Percentiles rank a stretch among this genome's conserved stretches.
Conservation (phyloP, 2,113 vertebrate genomes). For the Ophiodon elongatus region DNA sequence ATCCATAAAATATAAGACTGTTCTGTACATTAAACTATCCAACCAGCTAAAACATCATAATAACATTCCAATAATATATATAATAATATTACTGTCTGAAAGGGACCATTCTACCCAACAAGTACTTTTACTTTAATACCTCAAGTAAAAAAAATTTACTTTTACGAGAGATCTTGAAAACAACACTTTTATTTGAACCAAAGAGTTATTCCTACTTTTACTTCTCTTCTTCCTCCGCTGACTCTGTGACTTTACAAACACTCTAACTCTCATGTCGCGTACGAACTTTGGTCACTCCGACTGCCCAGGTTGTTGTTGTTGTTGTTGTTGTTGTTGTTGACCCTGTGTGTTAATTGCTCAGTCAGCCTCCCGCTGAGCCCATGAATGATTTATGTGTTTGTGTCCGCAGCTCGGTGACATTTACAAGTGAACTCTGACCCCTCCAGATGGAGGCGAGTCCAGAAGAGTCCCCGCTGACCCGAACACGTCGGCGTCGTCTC, state of each 20-base stretch:
- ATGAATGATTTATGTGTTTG: conserved; percentile 48
- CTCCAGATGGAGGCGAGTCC: conserved; percentile 20
- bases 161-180: too few species aligned
- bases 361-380: conserved; percentile 35
- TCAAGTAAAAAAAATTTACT: too few species aligned
- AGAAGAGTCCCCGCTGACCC: background rate
- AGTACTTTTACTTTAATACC: background rate
- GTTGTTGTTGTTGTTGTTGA: too few species aligned
- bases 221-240: background rate
- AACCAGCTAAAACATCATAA: too few species aligned
- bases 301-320: background rate
- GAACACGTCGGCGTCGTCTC: too few species aligned
- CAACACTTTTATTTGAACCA: background rate
- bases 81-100: background rate
- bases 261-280: background rate
- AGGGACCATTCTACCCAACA: background rate
- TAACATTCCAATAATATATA: too few species aligned
- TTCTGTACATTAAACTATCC: background rate
- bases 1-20: background rate
- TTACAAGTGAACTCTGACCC: conserved; percentile 45
- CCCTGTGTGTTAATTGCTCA: conserved; percentile 31
- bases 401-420: conserved; percentile 50
- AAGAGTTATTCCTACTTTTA: too few species aligned
- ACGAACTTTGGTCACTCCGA: background rate
- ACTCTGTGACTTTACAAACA: background rate